Conservation (phyloP, 2,113 vertebrate species). For the Phycodurus eques region DNA sequence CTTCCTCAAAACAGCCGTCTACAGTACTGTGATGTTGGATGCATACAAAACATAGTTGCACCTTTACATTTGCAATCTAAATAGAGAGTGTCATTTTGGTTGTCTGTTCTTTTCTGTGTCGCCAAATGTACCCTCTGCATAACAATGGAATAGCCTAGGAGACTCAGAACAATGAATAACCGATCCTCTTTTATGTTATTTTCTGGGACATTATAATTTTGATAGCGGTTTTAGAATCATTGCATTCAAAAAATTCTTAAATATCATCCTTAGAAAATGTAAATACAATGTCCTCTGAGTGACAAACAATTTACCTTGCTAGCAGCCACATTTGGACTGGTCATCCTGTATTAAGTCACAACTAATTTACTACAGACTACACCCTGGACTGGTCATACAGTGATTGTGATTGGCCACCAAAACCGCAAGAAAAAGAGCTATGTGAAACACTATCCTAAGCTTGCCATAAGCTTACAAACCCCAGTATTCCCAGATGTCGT, state of each 20-base stretch:
- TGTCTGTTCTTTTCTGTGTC: constrained; percentile 40
- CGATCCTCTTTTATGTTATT: constrained; percentile 2
- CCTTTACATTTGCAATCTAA: constrained; percentile 60
- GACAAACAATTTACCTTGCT: not conserved
- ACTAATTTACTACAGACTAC: not conserved
- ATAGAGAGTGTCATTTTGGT: constrained; percentile 62
- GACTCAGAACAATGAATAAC: constrained; percentile 29
- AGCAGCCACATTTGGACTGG: not conserved
- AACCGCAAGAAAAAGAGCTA: not conserved
- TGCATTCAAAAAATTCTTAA: not conserved
- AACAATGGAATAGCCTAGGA: constrained; percentile 56
- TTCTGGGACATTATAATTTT: constrained; percentile 19
- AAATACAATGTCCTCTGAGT: not conserved
- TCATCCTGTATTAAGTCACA: not conserved
- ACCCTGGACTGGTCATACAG: not conserved
- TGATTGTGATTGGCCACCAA: not conserved
- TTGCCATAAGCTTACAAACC: not conserved
- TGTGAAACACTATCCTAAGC: not conserved
- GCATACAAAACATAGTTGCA: constrained; percentile 29
- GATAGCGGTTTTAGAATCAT: not conserved
- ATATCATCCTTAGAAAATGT: not conserved
- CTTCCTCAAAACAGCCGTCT: constrained; percentile 14
- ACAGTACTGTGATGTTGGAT: not conserved
- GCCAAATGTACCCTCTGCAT: constrained; percentile 54
- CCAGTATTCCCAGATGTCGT: not conserved